Evolutionary conservation across 2,113 vertebrate species (phyloP), one percentile per base, ranked within the genome.

Genomic region (Ciconia stormi): DNA sequence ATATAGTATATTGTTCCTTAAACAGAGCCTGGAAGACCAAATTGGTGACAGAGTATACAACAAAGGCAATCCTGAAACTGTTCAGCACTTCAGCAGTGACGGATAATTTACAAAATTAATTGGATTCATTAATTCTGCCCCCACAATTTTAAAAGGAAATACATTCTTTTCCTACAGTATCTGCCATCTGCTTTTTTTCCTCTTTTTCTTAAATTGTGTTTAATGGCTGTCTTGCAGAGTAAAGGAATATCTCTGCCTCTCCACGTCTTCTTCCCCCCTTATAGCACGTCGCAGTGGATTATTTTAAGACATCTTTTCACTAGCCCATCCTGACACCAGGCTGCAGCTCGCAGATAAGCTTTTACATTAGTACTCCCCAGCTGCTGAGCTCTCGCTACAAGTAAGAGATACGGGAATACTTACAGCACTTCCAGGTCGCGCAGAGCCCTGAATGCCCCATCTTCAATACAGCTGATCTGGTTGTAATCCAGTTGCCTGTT

Each of bases 401-500:
- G 95, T 82, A 79, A 88, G 88, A 98, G 95, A 98, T 96, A 97
- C 3, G 53, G 94, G 94, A 63, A 66, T 98, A 99, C 99, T 99
- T 95, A 99, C 99, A 99, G 99, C 82, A 99, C 99, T 99, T 99
- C 99, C 98, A 99, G 98, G 98, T 99, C 99, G 66, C 99, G 99
- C 82, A 99, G 98, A 53, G 99, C 99, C 96, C 99, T 97, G 84
- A 99, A 99, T 1, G 99, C 98, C 96, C 99, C 99, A 94, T 99
- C 99, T 97, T 99, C 99, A 94, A 99, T 99, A 95, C 99, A 99
- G 99, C 98, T 99, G 99, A 99, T 99, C 98, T 99, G 99, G 98
- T 99, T 99, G 98, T 99, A 99, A 99, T 99, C 99, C 99, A 99
- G 98, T 96, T 99, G 99, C 98, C 99, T 99, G 98, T 98, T 98